phyloP scores from a whole-genome alignment of 1,140 invertebrate genomes.

The Aphelenchoides avenae region DNA sequence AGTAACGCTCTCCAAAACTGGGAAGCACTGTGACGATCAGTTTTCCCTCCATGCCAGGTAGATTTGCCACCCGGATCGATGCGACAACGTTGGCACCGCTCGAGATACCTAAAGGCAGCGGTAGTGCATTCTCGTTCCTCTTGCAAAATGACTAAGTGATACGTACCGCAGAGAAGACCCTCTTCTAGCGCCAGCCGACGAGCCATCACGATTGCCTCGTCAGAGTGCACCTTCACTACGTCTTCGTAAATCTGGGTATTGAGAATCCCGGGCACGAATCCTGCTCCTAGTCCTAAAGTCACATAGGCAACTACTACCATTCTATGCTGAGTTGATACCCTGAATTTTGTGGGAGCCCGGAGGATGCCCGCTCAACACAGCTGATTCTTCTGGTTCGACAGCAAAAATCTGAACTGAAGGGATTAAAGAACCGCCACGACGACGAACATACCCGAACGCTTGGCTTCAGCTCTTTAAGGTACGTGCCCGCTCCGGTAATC shows the following conservation, averaged over 20 bases:
- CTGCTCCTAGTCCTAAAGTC: conserved; percentile 47
- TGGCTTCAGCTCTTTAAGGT: conserved; percentile 48
- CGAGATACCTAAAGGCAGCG: conserved; percentile 48
- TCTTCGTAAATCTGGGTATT: conserved; percentile 51
- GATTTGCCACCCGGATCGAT: conserved; percentile 42
- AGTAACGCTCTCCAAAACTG: conserved; percentile 55
- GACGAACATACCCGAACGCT: conserved; percentile 29
- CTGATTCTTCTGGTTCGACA: conserved; percentile 50
- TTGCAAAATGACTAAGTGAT: conserved; percentile 11
- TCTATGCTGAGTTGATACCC: conserved; percentile 26
- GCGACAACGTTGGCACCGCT: conserved; percentile 53
- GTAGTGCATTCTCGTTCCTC: neutral
- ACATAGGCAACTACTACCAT: neutral
- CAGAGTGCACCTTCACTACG: conserved; percentile 46
- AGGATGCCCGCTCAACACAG: conserved; percentile 46
- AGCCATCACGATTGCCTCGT: conserved; percentile 58
- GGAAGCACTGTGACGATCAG: conserved; percentile 56
- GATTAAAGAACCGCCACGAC: conserved; percentile 10
- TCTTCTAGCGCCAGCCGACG: conserved; percentile 54
- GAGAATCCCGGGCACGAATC: conserved; percentile 47
- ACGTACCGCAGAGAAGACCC: conserved; percentile 51
- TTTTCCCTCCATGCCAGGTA: conserved; percentile 49
- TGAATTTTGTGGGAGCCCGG: conserved; percentile 56
- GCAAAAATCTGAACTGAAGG: conserved; percentile 42
- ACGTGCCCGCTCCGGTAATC: conserved; percentile 53